phyloP scores from a whole-genome alignment of 2,888 invertebrate species.

The Rambutsinella grinnellia region DNA sequence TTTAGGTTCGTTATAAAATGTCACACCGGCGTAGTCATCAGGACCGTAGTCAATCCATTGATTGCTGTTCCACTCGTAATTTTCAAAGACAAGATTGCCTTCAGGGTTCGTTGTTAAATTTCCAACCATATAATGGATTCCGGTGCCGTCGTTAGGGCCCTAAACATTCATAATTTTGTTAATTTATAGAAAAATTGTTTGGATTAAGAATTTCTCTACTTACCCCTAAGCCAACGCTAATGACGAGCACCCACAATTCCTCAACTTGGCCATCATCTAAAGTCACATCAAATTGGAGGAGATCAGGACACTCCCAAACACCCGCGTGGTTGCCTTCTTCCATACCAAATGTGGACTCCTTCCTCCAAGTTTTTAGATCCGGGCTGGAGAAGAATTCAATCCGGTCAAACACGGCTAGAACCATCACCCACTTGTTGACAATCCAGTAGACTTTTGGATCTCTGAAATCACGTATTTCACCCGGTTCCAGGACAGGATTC shows the following conservation, averaged over 20 bases:
- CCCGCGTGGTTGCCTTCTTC: conserved; percentile 59
- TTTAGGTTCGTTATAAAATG: conserved; percentile 55
- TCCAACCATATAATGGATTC: no score
- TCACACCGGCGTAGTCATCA: conserved; percentile 64
- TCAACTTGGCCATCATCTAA: conserved; percentile 10
- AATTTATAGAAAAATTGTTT: no score
- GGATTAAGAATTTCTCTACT: conserved; percentile 1
- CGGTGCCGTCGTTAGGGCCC: no score
- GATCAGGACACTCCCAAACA: conserved; percentile 64
- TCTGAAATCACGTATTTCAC: conserved; percentile 52
- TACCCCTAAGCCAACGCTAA: conserved; percentile 53
- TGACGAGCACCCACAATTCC: conserved; percentile 59
- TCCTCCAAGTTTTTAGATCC: conserved; percentile 54
- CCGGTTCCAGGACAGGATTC: conserved; percentile 60
- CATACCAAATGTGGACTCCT: conserved; percentile 52
- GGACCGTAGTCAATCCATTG: no score
- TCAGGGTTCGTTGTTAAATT: no score
- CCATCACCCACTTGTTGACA: conserved; percentile 48
- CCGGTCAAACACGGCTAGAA: conserved; percentile 46
- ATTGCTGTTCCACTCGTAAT: no score
- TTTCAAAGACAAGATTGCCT: no score
- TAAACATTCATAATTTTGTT: no score
- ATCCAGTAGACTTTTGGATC: conserved; percentile 59
- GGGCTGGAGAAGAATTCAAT: conserved; percentile 48
- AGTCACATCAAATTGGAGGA: conserved; percentile 31